Percentiles rank a stretch among this genome's conserved stretches.
These are phyloP conservation scores for Catocala fraxini DNA, from an alignment of 2,888 invertebrate species.

Conservation along the genomic window DNA sequence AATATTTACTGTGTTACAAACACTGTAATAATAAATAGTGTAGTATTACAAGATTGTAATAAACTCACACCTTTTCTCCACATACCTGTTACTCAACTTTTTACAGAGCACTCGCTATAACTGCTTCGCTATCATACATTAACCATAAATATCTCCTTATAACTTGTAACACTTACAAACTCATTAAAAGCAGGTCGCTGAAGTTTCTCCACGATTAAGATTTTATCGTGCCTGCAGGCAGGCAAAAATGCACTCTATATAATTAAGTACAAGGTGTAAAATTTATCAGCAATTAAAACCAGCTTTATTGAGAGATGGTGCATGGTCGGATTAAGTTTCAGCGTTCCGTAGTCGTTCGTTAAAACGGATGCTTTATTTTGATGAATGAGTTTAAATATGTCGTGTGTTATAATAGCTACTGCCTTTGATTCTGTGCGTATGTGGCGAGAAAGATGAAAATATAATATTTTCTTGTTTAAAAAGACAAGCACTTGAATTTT, in stretches of 20 bases:
- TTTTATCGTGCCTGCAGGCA: neutral
- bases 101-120: neutral
- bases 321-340: conserved; percentile 12
- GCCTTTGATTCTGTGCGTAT: too few species aligned
- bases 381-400: conserved; percentile 2
- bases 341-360: conserved; percentile 7
- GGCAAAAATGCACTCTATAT: conserved; percentile 11
- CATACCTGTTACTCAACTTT: conserved; percentile 12
- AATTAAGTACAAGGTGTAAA: neutral
- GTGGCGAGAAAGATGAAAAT: too few species aligned
- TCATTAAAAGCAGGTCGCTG: conserved; percentile 46
- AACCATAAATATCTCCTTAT: conserved; percentile 19
- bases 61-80: neutral
- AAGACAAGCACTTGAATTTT: too few species aligned
- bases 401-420: too few species aligned
- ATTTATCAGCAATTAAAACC: neutral
- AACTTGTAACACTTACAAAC: conserved; percentile 36
- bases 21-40: too few species aligned
- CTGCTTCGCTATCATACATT: conserved; percentile 7
- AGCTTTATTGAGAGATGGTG: conserved; percentile 1
- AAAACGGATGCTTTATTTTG: conserved; percentile 3
- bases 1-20: too few species aligned
- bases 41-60: neutral
- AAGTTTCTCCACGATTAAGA: conserved; percentile 44
- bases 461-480: too few species aligned